These are phyloP conservation scores for Drosophila asahinai DNA, from an alignment of 1,140 invertebrate species.

Conservation along the genomic window DNA sequence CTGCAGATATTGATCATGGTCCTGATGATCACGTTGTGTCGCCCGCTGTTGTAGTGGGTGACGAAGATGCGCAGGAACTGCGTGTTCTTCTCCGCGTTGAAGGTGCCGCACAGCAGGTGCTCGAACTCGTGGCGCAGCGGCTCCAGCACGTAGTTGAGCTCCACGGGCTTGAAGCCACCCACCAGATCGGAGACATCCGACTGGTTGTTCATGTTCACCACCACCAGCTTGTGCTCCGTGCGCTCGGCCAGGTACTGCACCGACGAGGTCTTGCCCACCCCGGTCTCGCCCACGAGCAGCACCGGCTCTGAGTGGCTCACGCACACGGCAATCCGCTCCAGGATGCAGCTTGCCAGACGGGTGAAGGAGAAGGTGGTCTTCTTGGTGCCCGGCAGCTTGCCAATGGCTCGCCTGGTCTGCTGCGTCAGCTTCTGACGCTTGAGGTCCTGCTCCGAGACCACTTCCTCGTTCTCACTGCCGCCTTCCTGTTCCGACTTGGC, in stretches of 20 bases:
- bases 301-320: constrained; percentile 95
- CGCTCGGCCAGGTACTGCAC: constrained; percentile 96
- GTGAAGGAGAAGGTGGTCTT: constrained; percentile 92
- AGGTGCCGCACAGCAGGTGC: constrained; percentile 91
- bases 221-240: constrained; percentile 93
- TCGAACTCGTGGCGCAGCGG: constrained; percentile 95
- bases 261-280: constrained; percentile 98
- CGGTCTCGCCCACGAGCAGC: constrained; percentile 98
- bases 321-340: constrained; percentile 95
- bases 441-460: constrained; percentile 27
- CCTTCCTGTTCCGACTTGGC: constrained; percentile 58
- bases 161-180: constrained; percentile 98
- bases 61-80: constrained; percentile 94
- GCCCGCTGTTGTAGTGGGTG: constrained; percentile 89
- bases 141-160: constrained; percentile 93
- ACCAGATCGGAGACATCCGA: constrained; percentile 98
- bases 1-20: constrained; percentile 90
- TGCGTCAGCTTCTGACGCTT: constrained; percentile 66
- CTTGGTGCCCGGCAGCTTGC: constrained; percentile 61
- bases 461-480: constrained; percentile 6
- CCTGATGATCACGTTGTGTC: constrained; percentile 92
- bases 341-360: constrained; percentile 90
- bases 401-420: constrained; percentile 31
- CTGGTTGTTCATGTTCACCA: constrained; percentile 99
- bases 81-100: constrained; percentile 92